A percentile compares a stretch with the other conserved stretches of the same genome.
These are phyloP conservation scores for Resseliella maxima DNA, from an alignment of 2,888 invertebrate species.

Conservation along the genomic window DNA sequence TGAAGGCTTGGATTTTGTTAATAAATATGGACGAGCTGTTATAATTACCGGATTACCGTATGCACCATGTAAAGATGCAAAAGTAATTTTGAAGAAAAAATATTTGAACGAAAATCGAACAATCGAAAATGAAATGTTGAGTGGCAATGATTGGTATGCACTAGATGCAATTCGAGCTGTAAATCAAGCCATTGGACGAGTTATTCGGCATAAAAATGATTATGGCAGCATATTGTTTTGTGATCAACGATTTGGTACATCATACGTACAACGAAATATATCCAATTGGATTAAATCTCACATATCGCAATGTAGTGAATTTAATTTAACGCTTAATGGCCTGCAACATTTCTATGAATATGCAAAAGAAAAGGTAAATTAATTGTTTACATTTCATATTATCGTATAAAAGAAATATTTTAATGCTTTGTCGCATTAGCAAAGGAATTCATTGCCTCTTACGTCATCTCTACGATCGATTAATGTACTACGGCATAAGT, in stretches of 20 bases:
- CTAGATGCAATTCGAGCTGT: slow-evolving; percentile 95
- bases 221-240: slow-evolving; percentile 95
- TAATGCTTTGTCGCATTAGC: too few species aligned
- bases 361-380: slow-evolving; percentile 69
- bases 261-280: slow-evolving; percentile 74
- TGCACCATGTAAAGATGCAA: slow-evolving; percentile 92
- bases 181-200: slow-evolving; percentile 98
- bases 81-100: slow-evolving; percentile 88
- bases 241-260: slow-evolving; percentile 84
- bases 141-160: slow-evolving; percentile 88
- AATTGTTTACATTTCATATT: too few species aligned
- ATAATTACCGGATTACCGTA: slow-evolving; percentile 96
- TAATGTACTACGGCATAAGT: too few species aligned
- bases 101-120: slow-evolving; percentile 78
- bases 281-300: slow-evolving; percentile 86
- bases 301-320: slow-evolving; percentile 62
- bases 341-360: slow-evolving; percentile 79
- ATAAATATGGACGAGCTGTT: slow-evolving; percentile 94
- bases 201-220: slow-evolving; percentile 94
- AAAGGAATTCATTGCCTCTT: too few species aligned
- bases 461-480: too few species aligned
- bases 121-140: slow-evolving; percentile 73
- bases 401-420: too few species aligned
- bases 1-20: slow-evolving; percentile 97
- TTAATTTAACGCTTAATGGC: slow-evolving; percentile 73